phyloP scores from a whole-genome alignment of 2,797 vertebrate species.

The Chelonia mydas region DNA sequence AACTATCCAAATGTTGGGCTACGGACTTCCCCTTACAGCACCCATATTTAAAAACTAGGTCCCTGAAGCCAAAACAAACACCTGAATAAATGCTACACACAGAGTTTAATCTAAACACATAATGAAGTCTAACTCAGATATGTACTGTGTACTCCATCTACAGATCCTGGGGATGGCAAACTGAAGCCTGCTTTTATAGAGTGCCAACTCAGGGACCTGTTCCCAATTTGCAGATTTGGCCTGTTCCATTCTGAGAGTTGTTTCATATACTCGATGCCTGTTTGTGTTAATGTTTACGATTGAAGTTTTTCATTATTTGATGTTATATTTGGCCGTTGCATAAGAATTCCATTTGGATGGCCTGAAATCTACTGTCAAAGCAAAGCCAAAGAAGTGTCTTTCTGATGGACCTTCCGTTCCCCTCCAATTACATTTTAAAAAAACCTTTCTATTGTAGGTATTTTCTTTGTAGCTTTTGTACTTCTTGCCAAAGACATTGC shows the following conservation, averaged over 20 bases:
- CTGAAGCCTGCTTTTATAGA: constrained; percentile 72
- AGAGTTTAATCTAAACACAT: constrained; percentile 69
- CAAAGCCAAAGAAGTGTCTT: constrained; percentile 75
- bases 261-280: constrained; percentile 77
- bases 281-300: constrained; percentile 80
- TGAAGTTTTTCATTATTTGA: constrained; percentile 82
- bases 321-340: constrained; percentile 80
- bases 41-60: constrained; percentile 30
- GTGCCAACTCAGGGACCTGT: constrained; percentile 78
- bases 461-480: constrained; percentile 41
- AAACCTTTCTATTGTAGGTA: constrained; percentile 37
- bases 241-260: constrained; percentile 72
- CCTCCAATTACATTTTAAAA: constrained; percentile 30
- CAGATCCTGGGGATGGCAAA: constrained; percentile 73
- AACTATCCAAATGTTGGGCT: neutral
- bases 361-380: constrained; percentile 70
- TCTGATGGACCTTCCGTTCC: constrained; percentile 65
- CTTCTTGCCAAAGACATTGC: constrained; percentile 56
- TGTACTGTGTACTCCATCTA: constrained; percentile 44
- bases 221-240: constrained; percentile 80
- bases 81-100: constrained; percentile 62
- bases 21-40: constrained; percentile 35
- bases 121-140: constrained; percentile 55
- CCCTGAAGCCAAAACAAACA: constrained; percentile 67
- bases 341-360: constrained; percentile 64